Evolutionary conservation across 2,113 vertebrate genomes (phyloP), one percentile per base, ranked within the genome.

Genomic region (Rhynchomys soricoides): DNA sequence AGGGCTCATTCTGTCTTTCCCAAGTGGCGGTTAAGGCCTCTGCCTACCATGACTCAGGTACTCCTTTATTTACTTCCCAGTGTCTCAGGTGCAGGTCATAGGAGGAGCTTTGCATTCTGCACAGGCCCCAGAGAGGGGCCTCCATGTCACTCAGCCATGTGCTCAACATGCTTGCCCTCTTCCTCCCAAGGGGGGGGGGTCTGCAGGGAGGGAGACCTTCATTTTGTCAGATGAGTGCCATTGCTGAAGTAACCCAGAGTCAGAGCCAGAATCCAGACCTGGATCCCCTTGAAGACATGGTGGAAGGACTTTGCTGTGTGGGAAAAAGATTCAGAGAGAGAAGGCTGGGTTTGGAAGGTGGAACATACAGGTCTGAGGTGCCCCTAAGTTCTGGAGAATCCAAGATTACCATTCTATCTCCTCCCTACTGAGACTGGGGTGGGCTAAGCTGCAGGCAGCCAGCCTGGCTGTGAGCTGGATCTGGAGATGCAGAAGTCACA

Each of bases 111-210:
- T n/a, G 9, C 0, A 7, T 13, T 29, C 3, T 29, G 8, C 21
- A 37, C 59, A 7, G n/a, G n/a, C 7, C 55, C 59, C 26, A 5
- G 24, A 26, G 34, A 34, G 2, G 50, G 57, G n/a, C 10, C 66
- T 0, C 34, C 11, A 0, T 0, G 29, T 37, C 40, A 1, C 52
- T 16, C 0, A 0, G 62, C 43, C 37, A 10, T 1, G 0, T 3
- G 52, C 59, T 22, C 5, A 8, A 5, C 3, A 29, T 0, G 8
- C 1, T 1, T 0, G 0, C 9, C 45, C 59, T 87, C 26, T 50
- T 73, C 77, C 82, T 77, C 71, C 82, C 40, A 34, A 73, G 50
- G 66, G 21, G 26, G 50, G 66, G 21, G 26, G 79, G 52, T 21
- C 1, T 4, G 0, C 6, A 62, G 37, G 40, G 34, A 37, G 43